Percentiles rank a stretch among this genome's conserved stretches.
phyloP scores from a whole-genome alignment of 2,888 invertebrate species.

The Sesamia inferens region DNA sequence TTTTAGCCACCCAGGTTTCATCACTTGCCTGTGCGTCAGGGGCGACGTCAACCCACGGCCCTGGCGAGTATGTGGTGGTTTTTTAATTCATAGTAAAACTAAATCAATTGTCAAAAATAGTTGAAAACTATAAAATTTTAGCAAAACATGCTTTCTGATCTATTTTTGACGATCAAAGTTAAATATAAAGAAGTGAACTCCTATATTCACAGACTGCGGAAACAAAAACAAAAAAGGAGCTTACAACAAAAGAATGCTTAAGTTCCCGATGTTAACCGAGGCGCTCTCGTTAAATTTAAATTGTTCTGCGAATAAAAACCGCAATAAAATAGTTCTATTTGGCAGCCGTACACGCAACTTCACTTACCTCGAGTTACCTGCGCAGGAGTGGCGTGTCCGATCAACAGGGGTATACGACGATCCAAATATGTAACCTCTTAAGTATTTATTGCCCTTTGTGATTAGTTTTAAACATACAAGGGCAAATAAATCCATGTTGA shows the following conservation, averaged over 20 bases:
- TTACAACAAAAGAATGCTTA: slow-evolving; percentile 58
- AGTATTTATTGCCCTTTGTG: slow-evolving; percentile 71
- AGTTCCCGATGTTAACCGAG: slow-evolving; percentile 70
- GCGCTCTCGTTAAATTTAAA: slow-evolving; percentile 78
- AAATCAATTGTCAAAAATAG: too few species aligned
- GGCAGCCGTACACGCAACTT: slow-evolving; percentile 86
- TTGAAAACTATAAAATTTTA: too few species aligned
- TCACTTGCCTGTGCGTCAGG: too few species aligned
- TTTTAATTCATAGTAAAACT: too few species aligned
- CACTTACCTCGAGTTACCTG: slow-evolving; percentile 88
- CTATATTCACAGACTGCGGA: slow-evolving; percentile 9
- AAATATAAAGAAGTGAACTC: slow-evolving; percentile 10
- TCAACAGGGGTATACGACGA: slow-evolving; percentile 73
- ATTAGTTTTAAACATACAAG: slow-evolving; percentile 55
- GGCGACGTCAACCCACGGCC: too few species aligned
- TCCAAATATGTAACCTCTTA: slow-evolving; percentile 73
- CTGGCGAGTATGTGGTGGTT: too few species aligned
- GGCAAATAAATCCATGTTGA: slow-evolving; percentile 52
- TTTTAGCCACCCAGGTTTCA: too few species aligned
- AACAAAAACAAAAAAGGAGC: slow-evolving; percentile 50
- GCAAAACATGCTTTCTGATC: too few species aligned
- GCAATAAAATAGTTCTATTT: slow-evolving; percentile 84
- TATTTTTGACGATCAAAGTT: not conserved
- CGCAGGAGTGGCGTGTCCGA: slow-evolving; percentile 79
- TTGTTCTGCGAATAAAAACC: slow-evolving; percentile 78